A percentile compares a stretch with the other conserved stretches of the same genome.
These are phyloP conservation scores for Cryptocheilus praepositus DNA, from an alignment of 2,888 invertebrate genomes.

Conservation along the genomic window DNA sequence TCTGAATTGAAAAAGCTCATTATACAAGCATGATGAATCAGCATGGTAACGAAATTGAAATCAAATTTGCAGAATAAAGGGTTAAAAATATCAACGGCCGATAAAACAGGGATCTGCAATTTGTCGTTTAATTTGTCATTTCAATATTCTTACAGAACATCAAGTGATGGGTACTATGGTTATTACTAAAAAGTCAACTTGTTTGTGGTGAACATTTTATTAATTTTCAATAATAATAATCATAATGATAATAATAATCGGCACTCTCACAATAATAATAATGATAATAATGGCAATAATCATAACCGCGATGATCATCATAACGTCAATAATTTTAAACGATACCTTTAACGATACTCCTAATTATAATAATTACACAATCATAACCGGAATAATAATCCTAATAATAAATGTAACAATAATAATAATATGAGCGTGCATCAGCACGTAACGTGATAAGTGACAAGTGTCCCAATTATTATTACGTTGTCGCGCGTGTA, in stretches of 20 bases:
- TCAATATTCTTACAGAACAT: no score
- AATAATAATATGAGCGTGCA: neutral
- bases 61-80: no score
- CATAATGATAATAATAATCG: constrained; percentile 57
- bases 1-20: no score
- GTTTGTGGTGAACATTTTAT: constrained; percentile 66
- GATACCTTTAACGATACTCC: constrained; percentile 3
- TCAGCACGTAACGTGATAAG: neutral
- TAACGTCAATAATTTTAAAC: constrained; percentile 6
- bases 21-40: no score
- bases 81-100: no score
- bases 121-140: no score
- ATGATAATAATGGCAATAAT: constrained; percentile 26
- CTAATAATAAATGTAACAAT: constrained; percentile 1
- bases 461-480: constrained; percentile 15
- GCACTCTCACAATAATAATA: constrained; percentile 42
- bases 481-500: neutral
- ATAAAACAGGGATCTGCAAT: no score
- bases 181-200: neutral
- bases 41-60: no score
- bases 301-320: constrained; percentile 23
- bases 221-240: constrained; percentile 65
- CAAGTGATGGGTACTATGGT: no score
- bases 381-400: constrained; percentile 18
- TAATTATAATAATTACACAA: constrained; percentile 21